These are phyloP conservation scores for Muscidifurax raptorellus DNA, from an alignment of 1,140 invertebrate species.

Conservation along the genomic window DNA sequence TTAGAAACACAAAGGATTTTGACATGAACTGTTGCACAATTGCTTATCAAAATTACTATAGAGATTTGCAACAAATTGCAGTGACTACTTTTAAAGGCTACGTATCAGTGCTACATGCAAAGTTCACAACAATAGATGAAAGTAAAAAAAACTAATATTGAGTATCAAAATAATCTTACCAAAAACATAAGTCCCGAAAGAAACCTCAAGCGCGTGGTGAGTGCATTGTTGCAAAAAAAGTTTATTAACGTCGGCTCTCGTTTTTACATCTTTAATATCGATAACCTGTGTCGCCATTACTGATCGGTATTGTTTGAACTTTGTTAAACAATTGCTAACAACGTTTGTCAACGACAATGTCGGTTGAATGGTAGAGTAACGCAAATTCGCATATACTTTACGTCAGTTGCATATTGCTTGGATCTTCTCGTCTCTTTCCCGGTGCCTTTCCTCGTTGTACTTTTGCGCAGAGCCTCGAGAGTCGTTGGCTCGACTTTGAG, in stretches of 20 bases:
- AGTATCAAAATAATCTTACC: conserved; percentile 28
- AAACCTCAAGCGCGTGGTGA: neutral
- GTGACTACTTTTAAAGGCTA: neutral
- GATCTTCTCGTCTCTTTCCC: neutral
- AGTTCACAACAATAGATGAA: neutral
- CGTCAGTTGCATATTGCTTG: neutral
- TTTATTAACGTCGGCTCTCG: neutral
- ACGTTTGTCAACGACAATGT: neutral
- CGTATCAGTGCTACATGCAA: neutral
- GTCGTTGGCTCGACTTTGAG: neutral
- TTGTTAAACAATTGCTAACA: neutral
- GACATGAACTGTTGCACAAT: neutral
- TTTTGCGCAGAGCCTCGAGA: neutral
- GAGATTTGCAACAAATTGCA: neutral
- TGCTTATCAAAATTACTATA: neutral
- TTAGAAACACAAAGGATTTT: too few relatives aligned
- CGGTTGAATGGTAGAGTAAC: too few relatives aligned
- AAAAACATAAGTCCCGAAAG: neutral
- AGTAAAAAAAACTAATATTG: neutral
- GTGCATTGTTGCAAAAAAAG: neutral
- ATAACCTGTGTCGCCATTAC: neutral
- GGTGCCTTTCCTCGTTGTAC: neutral
- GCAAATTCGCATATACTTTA: neutral
- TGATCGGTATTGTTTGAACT: neutral
- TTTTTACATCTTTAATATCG: conserved; percentile 12